Base-by-base conservation (phyloP, 92 coral and sea anemone genomes). In the Porites lobata region DNA sequence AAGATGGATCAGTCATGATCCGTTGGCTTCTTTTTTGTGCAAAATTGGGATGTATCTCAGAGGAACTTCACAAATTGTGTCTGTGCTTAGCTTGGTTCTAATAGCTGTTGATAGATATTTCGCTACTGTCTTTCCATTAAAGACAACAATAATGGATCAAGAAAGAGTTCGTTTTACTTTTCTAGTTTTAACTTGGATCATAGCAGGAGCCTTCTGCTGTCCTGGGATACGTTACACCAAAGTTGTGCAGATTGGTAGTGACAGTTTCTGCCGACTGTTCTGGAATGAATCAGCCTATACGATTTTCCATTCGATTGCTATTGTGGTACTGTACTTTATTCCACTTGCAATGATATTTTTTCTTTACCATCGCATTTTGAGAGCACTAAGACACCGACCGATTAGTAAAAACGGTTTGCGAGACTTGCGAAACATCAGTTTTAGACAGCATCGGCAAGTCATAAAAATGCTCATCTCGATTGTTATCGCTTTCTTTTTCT, bases 381-480 rank as follows among this genome's bases (percentile, higher is more conserved):
- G 18, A 62, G 65, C 65, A 19, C 6, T 62, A 62, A 13, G 65
- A 62, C 7, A 62, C 3, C 65, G 65, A 18, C 65, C 20, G 18
- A 62, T 2, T 13, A 19, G n/a, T 6, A 3, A 62, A 14, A 18
- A 62, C n/a, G 65, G 18, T 14, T 14, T 62, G 17, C 21, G 65
- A 62, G n/a, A 8, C 21, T 7, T 19, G 18, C 7, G 2, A 62
- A 62, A 14, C 65, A 62, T 14, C 65, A 62, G 65, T 6, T 6
- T 6, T 6, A 62, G 19, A 62, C 65, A 62, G 65, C 65, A 62
- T 19, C 65, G 4, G 20, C 15, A 62, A 6, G 18, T 18, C 65
- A 62, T 19, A 62, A 62, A 62, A 62, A 62, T 62, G n/a, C 65
- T 62, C 18, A 62, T 62, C 65, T 62, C 65, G 65, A 62, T 62